These are phyloP conservation scores for Delia radicum DNA, from an alignment of 1,140 invertebrate species.

Conservation along the genomic window DNA sequence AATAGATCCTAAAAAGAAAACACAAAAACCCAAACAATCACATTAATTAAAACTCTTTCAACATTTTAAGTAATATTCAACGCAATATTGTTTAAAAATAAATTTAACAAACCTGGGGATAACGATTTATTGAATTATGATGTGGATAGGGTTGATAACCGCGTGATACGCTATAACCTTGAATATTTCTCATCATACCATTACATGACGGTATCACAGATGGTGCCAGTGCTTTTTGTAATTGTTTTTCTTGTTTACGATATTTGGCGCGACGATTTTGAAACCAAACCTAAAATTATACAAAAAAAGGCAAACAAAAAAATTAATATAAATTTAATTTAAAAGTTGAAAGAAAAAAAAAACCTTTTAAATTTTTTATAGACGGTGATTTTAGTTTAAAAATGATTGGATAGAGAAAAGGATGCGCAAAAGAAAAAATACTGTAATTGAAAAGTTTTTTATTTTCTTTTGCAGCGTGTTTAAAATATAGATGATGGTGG, in stretches of 20 bases:
- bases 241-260: slow-evolving; percentile 95
- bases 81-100: neutral
- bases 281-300: slow-evolving; percentile 66
- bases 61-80: neutral
- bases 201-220: slow-evolving; percentile 90
- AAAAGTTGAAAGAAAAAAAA: neutral
- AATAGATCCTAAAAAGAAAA: slow-evolving; percentile 59
- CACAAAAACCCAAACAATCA: neutral
- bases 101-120: slow-evolving; percentile 74
- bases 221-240: slow-evolving; percentile 90
- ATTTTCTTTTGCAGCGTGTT: neutral
- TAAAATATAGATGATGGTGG: neutral
- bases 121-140: slow-evolving; percentile 89
- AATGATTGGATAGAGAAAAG: neutral
- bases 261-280: slow-evolving; percentile 98
- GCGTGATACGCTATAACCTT: slow-evolving; percentile 77
- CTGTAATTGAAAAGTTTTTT: neutral
- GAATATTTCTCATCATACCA: slow-evolving; percentile 96
- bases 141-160: slow-evolving; percentile 93
- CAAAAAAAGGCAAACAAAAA: neutral
- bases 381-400: too few relatives aligned
- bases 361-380: too few relatives aligned
- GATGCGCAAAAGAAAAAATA: neutral
- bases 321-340: neutral
- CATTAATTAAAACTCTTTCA: neutral